Conservation (phyloP, 2,888 invertebrate species). For the Scrobipalpa atriplicella region DNA sequence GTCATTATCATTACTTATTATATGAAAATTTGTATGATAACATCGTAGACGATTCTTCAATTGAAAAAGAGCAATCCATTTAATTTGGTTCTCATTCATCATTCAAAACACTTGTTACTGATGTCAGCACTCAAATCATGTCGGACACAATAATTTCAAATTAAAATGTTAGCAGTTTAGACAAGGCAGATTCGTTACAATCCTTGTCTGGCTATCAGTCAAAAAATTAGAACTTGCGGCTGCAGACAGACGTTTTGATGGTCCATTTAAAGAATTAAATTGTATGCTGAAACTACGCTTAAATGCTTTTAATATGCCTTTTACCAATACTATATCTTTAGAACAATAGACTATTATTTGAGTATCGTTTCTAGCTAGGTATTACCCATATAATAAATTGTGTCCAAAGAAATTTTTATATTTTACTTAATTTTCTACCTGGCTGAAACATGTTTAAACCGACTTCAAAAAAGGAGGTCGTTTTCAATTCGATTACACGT, state of each 20-base stretch:
- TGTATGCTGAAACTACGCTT: too few relatives aligned
- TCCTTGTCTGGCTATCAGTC: slow-evolving; percentile 17
- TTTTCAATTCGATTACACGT: too few relatives aligned
- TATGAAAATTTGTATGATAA: neutral
- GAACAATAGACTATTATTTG: too few relatives aligned
- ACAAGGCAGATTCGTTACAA: slow-evolving; percentile 5
- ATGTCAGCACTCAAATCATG: slow-evolving; percentile 15
- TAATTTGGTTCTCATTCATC: slow-evolving; percentile 19
- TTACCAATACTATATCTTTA: too few relatives aligned
- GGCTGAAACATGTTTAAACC: too few relatives aligned
- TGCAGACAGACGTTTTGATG: neutral
- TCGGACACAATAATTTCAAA: slow-evolving; percentile 5
- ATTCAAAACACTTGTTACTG: slow-evolving; percentile 13
- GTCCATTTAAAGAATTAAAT: neutral
- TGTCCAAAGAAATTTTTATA: too few relatives aligned
- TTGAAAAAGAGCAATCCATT: slow-evolving; percentile 10
- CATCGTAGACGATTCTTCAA: neutral
- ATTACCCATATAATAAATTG: too few relatives aligned
- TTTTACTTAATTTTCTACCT: too few relatives aligned
- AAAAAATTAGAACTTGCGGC: neutral
- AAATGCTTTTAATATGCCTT: too few relatives aligned
- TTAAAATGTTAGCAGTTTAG: slow-evolving; percentile 26
- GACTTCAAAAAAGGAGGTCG: too few relatives aligned
- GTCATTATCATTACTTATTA: neutral
- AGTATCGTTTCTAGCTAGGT: too few relatives aligned